A percentile compares a stretch with the other conserved stretches of the same genome.
These are phyloP conservation scores for Cataglyphis altisquamis DNA, from an alignment of 2,888 invertebrate species.

Conservation along the genomic window DNA sequence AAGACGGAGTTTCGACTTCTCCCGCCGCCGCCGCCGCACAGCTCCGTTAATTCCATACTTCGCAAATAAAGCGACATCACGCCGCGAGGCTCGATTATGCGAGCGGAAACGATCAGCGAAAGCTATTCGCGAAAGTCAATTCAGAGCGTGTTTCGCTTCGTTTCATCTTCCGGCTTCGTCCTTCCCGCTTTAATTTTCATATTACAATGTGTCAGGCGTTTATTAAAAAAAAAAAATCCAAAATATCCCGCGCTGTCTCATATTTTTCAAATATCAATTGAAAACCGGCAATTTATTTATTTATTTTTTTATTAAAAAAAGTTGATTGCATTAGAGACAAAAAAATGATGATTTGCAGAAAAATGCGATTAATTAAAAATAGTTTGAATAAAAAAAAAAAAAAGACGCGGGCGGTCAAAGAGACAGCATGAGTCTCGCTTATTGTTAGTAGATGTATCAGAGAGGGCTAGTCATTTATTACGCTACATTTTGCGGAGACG, in stretches of 20 bases:
- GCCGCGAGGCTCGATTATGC: conserved; percentile 8
- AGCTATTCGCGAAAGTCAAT: neutral
- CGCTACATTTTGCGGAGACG: conserved; percentile 54
- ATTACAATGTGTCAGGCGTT: conserved; percentile 5
- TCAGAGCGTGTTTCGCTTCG: neutral
- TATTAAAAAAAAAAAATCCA: conserved; percentile 55
- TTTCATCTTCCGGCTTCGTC: neutral
- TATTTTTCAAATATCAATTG: conserved; percentile 56
- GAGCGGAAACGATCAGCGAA: neutral
- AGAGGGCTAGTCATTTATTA: conserved; percentile 46
- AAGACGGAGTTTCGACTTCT: conserved; percentile 35
- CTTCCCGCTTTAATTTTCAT: conserved; percentile 51
- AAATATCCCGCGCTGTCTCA: conserved; percentile 45
- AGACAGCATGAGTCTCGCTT: conserved; percentile 2
- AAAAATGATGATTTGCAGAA: neutral
- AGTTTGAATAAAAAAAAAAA: conserved; percentile 41
- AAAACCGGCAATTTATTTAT: conserved; percentile 37
- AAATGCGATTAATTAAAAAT: conserved; percentile 58
- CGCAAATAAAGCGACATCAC: conserved; percentile 11
- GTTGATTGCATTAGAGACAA: neutral
- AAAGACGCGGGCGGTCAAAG: conserved; percentile 39
- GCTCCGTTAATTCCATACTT: conserved; percentile 12
- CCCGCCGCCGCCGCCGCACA: conserved; percentile 9
- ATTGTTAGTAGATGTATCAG: conserved; percentile 16
- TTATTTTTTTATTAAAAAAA: neutral